Base-by-base conservation (phyloP, 2,797 vertebrate species). In the Hephaestus fuliginosus region DNA sequence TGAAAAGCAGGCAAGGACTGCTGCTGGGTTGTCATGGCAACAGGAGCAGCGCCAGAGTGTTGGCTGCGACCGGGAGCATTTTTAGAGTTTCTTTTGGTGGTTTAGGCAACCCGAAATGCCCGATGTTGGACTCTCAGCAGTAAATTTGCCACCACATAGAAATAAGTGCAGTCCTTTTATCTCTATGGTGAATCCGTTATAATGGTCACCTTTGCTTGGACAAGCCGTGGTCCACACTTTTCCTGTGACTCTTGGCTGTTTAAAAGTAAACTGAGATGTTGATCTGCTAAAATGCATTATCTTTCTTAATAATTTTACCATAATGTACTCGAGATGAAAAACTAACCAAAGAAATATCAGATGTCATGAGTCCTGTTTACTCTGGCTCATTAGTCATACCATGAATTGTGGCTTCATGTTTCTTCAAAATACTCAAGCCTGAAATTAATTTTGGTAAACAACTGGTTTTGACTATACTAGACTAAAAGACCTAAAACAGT, bases 1-100 rank as follows among this genome's bases (percentile, higher is more conserved):
- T 3, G 0, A 72, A 76, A 74, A 63, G 49, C 58, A 83, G 77
- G 30, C 30, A 6, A 25, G 11, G 55, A 58, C 72, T 86, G 84
- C 87, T 83, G 86, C 81, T 33, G 53, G 17, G 88, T 86, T 86
- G 84, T 76, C 85, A 90, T 88, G 74, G 87, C 36, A 91, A 88
- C 85, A 76, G 53, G 49, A 80, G 79, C 70, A 53, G 76, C 15
- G 65, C 66, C 61, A 79, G 72, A 69, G 81, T 82, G 78, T 82
- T 82, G 76, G 79, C 71, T 84, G 70, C 44, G 30, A 22, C 46
- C 72, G 2, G 39, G 51, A 78, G 52, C 53, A 7, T 61, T 77
- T 87, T 78, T 76, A 33, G 58, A 74, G 39, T 82, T 76, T 70
- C 28, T 76, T 39, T 60, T 61, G 10, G 41, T n/a, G 18, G 28